Conservation (phyloP, 2,888 invertebrate genomes). For the Cephus rjabovi region DNA sequence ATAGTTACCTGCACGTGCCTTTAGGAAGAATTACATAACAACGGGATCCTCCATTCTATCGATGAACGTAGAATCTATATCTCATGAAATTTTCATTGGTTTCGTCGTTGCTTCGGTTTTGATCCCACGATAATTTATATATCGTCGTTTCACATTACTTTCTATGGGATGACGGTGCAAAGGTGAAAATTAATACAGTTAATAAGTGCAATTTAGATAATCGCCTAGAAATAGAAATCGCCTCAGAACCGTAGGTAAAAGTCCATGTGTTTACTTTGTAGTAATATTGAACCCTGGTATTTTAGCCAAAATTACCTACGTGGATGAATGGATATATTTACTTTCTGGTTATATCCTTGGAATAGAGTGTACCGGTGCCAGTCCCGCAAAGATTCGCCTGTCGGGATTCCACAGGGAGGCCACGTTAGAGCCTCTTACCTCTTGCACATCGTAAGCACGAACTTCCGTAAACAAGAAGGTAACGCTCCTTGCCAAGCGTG, state of each 20-base stretch:
- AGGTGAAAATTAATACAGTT: neutral
- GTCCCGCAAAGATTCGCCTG: neutral
- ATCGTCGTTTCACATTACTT: too few relatives aligned
- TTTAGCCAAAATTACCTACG: neutral
- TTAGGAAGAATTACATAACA: neutral
- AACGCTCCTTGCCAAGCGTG: slow-evolving; percentile 31
- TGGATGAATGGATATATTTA: neutral
- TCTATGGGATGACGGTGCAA: neutral
- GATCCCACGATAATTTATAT: too few relatives aligned
- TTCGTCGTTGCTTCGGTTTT: too few relatives aligned
- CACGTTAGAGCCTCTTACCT: neutral
- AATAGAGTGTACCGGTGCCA: neutral
- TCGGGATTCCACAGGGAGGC: neutral
- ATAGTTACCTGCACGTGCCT: neutral
- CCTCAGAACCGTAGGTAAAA: neutral
- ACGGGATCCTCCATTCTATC: neutral
- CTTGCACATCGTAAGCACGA: slow-evolving; percentile 23
- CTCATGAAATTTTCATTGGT: too few relatives aligned
- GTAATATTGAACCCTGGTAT: neutral
- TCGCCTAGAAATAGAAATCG: neutral
- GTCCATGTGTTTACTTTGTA: neutral
- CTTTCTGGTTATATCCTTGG: neutral
- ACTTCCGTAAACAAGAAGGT: slow-evolving; percentile 42
- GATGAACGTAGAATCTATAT: too few relatives aligned
- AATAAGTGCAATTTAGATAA: neutral